These are phyloP conservation scores for Catocala sponsa DNA, from an alignment of 2,888 invertebrate species.

Conservation along the genomic window DNA sequence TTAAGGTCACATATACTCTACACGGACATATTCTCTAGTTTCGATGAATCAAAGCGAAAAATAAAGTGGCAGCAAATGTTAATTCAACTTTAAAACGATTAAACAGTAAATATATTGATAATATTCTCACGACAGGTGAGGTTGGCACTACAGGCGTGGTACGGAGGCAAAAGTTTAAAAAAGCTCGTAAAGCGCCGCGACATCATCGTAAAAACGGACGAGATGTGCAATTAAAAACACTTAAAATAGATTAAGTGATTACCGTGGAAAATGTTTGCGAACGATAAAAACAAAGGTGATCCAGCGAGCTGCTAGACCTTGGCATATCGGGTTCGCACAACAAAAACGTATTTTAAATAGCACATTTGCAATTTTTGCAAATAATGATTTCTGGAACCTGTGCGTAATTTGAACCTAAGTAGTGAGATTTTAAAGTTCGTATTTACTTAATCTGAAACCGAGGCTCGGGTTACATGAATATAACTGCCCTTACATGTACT, in stretches of 20 bases:
- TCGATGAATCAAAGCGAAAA: slow-evolving; percentile 31
- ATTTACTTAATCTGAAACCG: slow-evolving; percentile 16
- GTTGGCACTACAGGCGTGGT: slow-evolving; percentile 20
- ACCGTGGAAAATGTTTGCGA: slow-evolving; percentile 58
- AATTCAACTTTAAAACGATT: slow-evolving; percentile 55
- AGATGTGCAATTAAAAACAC: slow-evolving; percentile 75
- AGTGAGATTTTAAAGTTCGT: slow-evolving; percentile 19
- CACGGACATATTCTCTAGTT: slow-evolving; percentile 32
- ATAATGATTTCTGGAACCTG: slow-evolving; percentile 20
- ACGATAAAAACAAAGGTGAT: slow-evolving; percentile 51
- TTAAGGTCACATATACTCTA: slow-evolving; percentile 35
- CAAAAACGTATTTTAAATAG: slow-evolving; percentile 42
- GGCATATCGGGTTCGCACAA: slow-evolving; percentile 54
- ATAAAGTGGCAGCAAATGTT: slow-evolving; percentile 52
- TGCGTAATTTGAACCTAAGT: slow-evolving; percentile 22
- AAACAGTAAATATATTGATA: slow-evolving; percentile 57
- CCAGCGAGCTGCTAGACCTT: slow-evolving; percentile 51
- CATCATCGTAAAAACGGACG: slow-evolving; percentile 62
- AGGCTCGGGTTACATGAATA: slow-evolving; percentile 21
- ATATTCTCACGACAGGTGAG: slow-evolving; percentile 44
- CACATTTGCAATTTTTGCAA: slow-evolving; percentile 43
- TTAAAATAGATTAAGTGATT: slow-evolving; percentile 78
- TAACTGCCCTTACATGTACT: slow-evolving; percentile 51
- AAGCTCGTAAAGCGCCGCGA: slow-evolving; percentile 62
- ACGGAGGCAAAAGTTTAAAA: slow-evolving; percentile 52